Evolutionary conservation across 2,888 invertebrate genomes (phyloP).

Genomic region (Phaedon cochleariae): DNA sequence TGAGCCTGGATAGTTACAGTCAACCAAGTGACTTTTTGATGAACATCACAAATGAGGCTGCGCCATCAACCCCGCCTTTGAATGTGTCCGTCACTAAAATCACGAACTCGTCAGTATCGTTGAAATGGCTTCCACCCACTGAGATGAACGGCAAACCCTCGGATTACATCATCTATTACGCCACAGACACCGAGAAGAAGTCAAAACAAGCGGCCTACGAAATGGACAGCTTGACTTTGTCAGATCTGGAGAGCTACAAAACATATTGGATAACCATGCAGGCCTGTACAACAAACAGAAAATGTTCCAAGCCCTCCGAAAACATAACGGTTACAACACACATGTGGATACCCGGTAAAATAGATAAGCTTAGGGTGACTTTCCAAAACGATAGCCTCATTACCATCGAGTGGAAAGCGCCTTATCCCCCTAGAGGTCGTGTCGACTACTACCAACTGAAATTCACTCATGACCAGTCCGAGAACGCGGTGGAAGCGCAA

Average conservation of each 20-base stretch:
- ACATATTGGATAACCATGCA: constrained; percentile 75
- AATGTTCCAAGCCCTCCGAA: constrained; percentile 68
- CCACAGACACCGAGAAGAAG: constrained; percentile 20
- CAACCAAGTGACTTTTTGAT: constrained; percentile 69
- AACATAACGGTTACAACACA: constrained; percentile 54
- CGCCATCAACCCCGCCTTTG: constrained; percentile 69
- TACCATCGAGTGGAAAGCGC: constrained; percentile 63
- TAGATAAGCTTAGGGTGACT: constrained; percentile 56
- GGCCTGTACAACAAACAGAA: constrained; percentile 78
- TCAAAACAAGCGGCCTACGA: constrained; percentile 16
- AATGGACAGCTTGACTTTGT: constrained; percentile 12
- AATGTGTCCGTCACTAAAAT: constrained; percentile 68
- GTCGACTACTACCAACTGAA: constrained; percentile 65
- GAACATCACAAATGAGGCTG: constrained; percentile 75
- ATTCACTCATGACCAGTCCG: constrained; percentile 51
- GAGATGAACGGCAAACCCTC: constrained; percentile 78
- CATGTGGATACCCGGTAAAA: constrained; percentile 58
- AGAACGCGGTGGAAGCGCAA: constrained; percentile 9
- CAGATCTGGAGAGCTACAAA: constrained; percentile 68
- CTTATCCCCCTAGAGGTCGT: constrained; percentile 61
- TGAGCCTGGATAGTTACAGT: constrained; percentile 63
- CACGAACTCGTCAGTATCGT: constrained; percentile 69
- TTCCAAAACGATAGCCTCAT: constrained; percentile 63
- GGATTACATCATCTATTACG: constrained; percentile 63
- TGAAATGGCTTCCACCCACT: constrained; percentile 76